Conservation (phyloP, 2,797 vertebrate genomes). For the Atherinosoma microstoma region DNA sequence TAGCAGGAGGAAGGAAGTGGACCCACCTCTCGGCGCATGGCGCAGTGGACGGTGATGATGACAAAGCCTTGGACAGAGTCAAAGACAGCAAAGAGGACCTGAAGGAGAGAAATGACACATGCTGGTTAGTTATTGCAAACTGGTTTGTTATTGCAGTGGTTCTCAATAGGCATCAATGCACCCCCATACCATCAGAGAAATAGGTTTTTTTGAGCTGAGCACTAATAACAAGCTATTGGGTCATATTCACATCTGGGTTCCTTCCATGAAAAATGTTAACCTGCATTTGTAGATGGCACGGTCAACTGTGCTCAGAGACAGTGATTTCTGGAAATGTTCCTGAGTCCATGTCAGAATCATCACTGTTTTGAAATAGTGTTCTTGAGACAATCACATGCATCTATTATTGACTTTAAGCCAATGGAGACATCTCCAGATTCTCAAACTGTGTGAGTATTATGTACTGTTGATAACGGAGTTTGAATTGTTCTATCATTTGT, state of each 20-base stretch:
- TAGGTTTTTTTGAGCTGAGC: too few species aligned
- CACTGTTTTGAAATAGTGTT: not conserved
- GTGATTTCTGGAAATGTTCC: too few species aligned
- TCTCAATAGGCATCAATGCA: too few species aligned
- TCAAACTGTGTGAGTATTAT: too few species aligned
- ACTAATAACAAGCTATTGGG: too few species aligned
- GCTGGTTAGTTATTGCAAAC: not conserved
- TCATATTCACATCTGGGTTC: too few species aligned
- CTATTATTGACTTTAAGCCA: not conserved
- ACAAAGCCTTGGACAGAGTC: conserved; percentile 97
- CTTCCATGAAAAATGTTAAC: not conserved
- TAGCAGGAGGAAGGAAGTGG: not conserved
- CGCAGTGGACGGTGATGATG: conserved; percentile 97
- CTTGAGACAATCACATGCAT: not conserved
- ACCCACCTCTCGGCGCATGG: conserved; percentile 95
- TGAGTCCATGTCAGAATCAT: too few species aligned
- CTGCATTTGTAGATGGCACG: not conserved
- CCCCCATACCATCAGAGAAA: too few species aligned
- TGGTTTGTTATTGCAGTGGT: not conserved
- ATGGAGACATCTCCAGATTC: too few species aligned
- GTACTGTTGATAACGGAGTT: too few species aligned
- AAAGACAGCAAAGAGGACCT: conserved; percentile 97
- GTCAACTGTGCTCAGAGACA: too few species aligned
- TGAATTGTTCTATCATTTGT: too few species aligned
- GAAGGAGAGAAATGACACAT: conserved; percentile 72